A percentile compares a stretch with the other conserved stretches of the same genome.
Conservation (phyloP, 2,113 vertebrate species). For the Peromyscus californicus region DNA sequence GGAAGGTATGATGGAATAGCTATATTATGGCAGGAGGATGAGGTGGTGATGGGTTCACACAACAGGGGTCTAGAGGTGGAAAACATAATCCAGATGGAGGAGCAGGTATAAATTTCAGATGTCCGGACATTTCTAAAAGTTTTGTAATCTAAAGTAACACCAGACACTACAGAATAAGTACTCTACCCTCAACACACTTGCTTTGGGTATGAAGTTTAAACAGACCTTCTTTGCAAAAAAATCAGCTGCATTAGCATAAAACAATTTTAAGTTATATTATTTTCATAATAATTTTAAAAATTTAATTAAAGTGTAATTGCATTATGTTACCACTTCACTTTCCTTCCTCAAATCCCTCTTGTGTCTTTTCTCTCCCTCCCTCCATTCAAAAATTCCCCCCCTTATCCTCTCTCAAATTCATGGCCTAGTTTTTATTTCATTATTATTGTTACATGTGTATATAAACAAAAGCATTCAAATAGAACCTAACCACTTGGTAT, state of each 20-base stretch:
- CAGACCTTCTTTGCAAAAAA: constrained; percentile 21
- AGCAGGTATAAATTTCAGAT: not conserved
- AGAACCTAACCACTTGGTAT: not conserved
- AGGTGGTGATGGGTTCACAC: not conserved
- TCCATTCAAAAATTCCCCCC: not conserved
- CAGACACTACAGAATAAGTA: not conserved
- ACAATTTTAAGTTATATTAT: not conserved
- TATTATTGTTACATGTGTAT: not conserved
- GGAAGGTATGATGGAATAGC: not conserved
- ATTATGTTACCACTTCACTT: not conserved
- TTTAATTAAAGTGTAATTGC: not conserved
- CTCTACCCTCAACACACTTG: not conserved
- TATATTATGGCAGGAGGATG: not conserved
- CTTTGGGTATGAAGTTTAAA: not conserved
- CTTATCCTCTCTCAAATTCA: not conserved
- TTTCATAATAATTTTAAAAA: not conserved
- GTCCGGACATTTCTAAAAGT: no score
- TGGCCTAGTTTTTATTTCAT: not conserved
- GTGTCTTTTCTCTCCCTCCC: not conserved
- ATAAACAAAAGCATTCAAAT: not conserved
- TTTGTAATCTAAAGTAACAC: not conserved
- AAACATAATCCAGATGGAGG: not conserved
- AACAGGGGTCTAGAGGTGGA: not conserved
- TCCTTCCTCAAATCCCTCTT: no score
- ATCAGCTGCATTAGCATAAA: not conserved